phyloP scores from a whole-genome alignment of 1,140 invertebrate species.

The Drosophila melanogaster region DNA sequence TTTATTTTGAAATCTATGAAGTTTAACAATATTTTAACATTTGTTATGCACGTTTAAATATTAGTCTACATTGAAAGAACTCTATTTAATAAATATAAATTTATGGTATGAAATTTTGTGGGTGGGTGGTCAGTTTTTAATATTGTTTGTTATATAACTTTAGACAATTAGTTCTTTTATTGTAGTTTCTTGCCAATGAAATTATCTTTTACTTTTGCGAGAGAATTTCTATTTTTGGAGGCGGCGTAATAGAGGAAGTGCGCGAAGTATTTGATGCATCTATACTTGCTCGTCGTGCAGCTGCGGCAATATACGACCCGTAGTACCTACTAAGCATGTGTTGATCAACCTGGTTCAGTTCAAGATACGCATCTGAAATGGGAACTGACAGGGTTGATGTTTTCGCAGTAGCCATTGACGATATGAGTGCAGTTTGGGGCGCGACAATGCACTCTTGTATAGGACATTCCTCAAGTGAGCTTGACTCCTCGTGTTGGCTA shows the following conservation, averaged over 20 bases:
- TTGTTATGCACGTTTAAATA: conserved; percentile 10
- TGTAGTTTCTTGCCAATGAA: background rate
- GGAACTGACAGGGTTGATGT: background rate
- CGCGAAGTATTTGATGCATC: conserved; percentile 33
- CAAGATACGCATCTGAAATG: conserved; percentile 31
- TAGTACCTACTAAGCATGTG: conserved; percentile 73
- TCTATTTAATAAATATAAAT: conserved; percentile 7
- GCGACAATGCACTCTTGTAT: background rate
- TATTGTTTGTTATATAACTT: background rate
- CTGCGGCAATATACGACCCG: conserved; percentile 73
- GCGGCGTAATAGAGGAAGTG: conserved; percentile 23
- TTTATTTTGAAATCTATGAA: background rate
- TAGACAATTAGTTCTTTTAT: background rate
- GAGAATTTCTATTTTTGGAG: conserved; percentile 47
- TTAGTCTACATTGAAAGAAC: conserved; percentile 7
- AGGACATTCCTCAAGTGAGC: conserved; percentile 61
- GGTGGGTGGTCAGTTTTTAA: conserved; percentile 32
- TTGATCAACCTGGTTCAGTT: conserved; percentile 61
- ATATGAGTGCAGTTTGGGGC: background rate
- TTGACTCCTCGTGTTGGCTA: conserved; percentile 65
- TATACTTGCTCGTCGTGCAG: conserved; percentile 52
- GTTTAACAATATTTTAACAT: conserved; percentile 38
- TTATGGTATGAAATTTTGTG: conserved; percentile 7
- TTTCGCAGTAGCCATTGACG: conserved; percentile 1
- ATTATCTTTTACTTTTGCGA: conserved; percentile 41